Evolutionary conservation across 2,888 invertebrate species (phyloP).

Genomic region (Aspidiotus rigidus): DNA sequence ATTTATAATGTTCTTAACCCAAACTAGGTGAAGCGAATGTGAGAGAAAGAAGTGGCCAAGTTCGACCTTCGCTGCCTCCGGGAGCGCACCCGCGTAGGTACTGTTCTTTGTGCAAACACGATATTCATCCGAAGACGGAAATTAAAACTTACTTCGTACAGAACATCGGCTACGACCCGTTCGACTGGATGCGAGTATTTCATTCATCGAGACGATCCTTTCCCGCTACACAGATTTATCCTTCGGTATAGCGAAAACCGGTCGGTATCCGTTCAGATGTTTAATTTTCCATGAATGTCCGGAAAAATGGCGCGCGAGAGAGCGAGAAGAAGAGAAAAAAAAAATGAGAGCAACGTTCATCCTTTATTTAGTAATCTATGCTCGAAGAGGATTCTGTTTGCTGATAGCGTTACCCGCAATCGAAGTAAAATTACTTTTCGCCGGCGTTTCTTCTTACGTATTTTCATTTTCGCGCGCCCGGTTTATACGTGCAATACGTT

Average conservation of each 20-base stretch:
- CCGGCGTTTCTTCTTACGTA: neutral
- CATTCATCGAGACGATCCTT: neutral
- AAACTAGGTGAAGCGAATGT: no score
- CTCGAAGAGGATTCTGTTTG: neutral
- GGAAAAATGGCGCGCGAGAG: neutral
- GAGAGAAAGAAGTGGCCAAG: no score
- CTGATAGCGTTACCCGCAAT: neutral
- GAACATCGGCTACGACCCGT: neutral
- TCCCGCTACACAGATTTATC: no score
- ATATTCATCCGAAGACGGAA: constrained; percentile 4
- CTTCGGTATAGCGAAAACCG: no score
- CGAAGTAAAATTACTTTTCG: neutral
- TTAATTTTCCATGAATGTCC: constrained; percentile 4
- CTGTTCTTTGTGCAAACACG: constrained; percentile 10
- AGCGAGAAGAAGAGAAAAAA: no score
- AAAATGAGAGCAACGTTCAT: no score
- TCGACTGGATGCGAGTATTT: neutral
- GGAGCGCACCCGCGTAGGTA: no score
- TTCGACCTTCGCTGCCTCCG: neutral
- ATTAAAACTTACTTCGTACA: neutral
- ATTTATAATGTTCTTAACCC: no score
- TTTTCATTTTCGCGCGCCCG: neutral
- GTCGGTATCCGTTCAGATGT: constrained; percentile 1
- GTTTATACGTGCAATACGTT: neutral
- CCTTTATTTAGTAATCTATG: neutral